These are phyloP conservation scores for Leptoclinus maculatus DNA, from an alignment of 2,797 vertebrate genomes.

Conservation along the genomic window DNA sequence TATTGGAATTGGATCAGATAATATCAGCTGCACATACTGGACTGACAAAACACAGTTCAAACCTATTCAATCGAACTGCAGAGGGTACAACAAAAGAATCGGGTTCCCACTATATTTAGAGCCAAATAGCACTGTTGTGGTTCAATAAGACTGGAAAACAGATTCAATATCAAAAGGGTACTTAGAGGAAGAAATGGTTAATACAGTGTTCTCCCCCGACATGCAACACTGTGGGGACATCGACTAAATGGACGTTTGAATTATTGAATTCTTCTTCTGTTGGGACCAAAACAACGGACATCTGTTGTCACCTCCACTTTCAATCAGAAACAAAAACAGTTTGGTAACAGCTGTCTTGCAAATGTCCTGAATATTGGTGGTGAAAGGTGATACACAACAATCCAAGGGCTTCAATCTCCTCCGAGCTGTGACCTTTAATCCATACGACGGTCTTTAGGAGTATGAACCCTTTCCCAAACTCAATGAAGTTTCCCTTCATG, in stretches of 20 bases:
- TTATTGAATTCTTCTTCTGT: background rate
- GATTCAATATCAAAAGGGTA: background rate
- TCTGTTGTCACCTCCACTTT: conserved; percentile 29
- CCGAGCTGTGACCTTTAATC: background rate
- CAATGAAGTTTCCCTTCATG: background rate
- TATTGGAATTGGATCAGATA: background rate
- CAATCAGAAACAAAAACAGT: background rate
- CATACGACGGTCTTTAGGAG: background rate
- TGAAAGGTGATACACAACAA: background rate
- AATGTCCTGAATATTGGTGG: background rate
- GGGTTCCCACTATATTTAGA: background rate
- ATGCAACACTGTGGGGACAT: background rate
- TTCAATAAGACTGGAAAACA: background rate
- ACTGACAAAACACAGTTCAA: background rate
- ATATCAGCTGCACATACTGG: background rate
- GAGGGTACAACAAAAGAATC: background rate
- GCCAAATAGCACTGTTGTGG: background rate
- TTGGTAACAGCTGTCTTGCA: background rate
- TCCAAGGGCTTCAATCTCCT: background rate
- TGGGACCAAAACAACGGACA: background rate
- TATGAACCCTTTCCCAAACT: background rate
- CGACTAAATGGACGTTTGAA: background rate
- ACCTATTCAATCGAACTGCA: background rate
- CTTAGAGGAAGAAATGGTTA: background rate
- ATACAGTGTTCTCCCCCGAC: background rate